Evolutionary conservation across 2,113 vertebrate genomes (phyloP).

Genomic region (Plecturocebus donacophilus): DNA sequence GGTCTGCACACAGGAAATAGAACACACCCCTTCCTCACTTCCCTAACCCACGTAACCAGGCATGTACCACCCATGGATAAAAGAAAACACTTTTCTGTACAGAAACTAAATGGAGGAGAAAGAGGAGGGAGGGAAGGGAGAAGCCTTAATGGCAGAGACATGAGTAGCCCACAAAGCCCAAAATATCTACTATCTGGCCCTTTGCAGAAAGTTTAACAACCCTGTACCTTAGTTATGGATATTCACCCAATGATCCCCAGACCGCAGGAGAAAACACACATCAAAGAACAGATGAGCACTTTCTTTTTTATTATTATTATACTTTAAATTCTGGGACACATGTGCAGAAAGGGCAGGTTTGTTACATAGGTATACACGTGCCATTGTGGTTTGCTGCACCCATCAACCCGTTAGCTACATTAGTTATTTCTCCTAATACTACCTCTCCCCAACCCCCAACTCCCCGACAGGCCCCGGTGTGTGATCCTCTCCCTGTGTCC

Average conservation of each 20-base stretch:
- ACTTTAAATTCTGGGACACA: too few species aligned
- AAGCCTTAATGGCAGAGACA: background rate
- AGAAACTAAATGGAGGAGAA: background rate
- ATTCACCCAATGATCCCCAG: background rate
- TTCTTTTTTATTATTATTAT: too few species aligned
- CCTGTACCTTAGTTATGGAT: background rate
- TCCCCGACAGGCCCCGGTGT: too few species aligned
- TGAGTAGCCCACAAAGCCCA: background rate
- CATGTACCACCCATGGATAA: background rate
- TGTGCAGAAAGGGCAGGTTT: too few species aligned
- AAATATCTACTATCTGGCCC: background rate
- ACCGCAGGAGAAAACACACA: background rate
- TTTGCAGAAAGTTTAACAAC: background rate
- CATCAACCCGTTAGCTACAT: too few species aligned
- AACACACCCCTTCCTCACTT: background rate
- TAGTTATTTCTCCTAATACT: too few species aligned
- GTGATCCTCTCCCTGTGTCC: too few species aligned
- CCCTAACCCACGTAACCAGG: accelerated
- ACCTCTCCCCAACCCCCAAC: too few species aligned
- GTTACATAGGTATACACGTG: too few species aligned
- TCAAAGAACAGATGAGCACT: background rate
- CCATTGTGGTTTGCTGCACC: too few species aligned
- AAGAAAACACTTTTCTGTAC: background rate
- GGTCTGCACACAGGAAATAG: background rate
- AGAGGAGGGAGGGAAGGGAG: background rate